Evolutionary conservation across 2,888 invertebrate genomes (phyloP).

Genomic region (Microchrysa polita): DNA sequence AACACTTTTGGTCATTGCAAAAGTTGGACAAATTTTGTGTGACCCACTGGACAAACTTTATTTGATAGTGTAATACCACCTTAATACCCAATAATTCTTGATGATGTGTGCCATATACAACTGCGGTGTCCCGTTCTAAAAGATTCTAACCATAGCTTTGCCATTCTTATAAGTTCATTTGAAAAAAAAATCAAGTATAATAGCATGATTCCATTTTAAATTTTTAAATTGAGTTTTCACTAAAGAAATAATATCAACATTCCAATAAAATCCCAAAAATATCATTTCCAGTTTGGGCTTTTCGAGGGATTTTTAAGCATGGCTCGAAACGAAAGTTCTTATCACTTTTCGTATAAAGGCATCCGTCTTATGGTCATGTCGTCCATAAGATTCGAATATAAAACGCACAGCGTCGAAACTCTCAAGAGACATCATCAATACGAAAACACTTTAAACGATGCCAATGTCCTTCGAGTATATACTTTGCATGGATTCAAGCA

Average conservation of each 20-base stretch:
- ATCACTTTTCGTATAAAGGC: background rate
- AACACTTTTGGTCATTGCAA: no score
- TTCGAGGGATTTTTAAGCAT: conserved; percentile 14
- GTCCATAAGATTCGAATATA: conserved; percentile 2
- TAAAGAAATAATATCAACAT: conserved; percentile 19
- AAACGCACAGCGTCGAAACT: background rate
- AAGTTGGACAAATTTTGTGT: no score
- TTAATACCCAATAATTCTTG: no score
- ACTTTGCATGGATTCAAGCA: no score
- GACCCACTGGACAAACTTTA: no score
- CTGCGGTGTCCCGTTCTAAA: no score
- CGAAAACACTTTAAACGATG: conserved; percentile 12
- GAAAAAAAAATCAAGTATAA: no score
- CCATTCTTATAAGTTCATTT: no score
- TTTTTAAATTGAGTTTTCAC: background rate
- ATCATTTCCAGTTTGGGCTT: conserved; percentile 27
- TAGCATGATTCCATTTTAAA: conserved; percentile 8
- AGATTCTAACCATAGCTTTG: no score
- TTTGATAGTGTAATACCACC: no score
- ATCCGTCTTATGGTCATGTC: background rate
- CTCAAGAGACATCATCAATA: background rate
- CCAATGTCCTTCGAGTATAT: conserved; percentile 11
- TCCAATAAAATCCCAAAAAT: background rate
- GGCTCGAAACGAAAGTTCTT: background rate
- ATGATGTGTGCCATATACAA: no score